phyloP scores from a whole-genome alignment of 35 echinoderm and acorn worm genomes.

The Anneissia japonica region DNA sequence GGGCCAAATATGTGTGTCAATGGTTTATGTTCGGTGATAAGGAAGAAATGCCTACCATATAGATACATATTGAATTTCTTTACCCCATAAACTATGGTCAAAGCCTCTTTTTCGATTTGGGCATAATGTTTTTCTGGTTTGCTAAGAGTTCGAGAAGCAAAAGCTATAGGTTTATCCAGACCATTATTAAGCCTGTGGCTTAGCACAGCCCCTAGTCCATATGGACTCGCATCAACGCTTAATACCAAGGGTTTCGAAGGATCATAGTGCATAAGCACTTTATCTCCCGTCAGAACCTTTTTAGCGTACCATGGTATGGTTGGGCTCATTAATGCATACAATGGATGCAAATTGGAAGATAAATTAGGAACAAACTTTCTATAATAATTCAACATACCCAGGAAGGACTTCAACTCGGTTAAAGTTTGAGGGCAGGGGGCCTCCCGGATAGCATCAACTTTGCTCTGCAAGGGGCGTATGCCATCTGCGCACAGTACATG shows the following conservation, averaged over 20 bases:
- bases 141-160: slow-evolving; percentile 14
- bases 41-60: slow-evolving; percentile 15
- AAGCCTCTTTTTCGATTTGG: background rate
- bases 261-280: slow-evolving; percentile 1
- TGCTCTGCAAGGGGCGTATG: background rate
- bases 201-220: slow-evolving; percentile 29
- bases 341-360: background rate
- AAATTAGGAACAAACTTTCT: background rate
- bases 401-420: background rate
- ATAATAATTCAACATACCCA: background rate
- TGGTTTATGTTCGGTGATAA: slow-evolving; percentile 54
- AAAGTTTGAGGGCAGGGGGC: background rate
- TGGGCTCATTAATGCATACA: background rate
- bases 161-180: background rate
- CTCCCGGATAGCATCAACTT: background rate
- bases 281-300: background rate
- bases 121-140: background rate
- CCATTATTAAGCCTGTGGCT: slow-evolving; percentile 12
- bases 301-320: background rate
- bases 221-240: slow-evolving; percentile 18
- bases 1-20: background rate
- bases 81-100: slow-evolving; percentile 24
- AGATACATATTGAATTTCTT: slow-evolving; percentile 34
- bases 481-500: background rate
- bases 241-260: background rate